Base-by-base conservation (phyloP, 2,888 invertebrate species). In the Perdita meconis region DNA sequence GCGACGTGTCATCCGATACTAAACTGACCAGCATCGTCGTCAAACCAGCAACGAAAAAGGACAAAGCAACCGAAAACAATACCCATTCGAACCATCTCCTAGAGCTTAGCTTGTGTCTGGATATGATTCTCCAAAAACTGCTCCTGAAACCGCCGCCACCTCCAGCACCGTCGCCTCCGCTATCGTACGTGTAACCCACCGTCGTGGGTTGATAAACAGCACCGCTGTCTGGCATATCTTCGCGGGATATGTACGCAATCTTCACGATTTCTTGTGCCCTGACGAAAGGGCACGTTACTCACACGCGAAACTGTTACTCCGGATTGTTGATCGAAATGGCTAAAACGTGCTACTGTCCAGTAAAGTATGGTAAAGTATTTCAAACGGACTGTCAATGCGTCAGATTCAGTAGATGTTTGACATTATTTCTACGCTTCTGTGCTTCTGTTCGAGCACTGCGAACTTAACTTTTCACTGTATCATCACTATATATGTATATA, bases 191-290 rank as follows among this genome's bases (percentile, higher is more conserved):
- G 65, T 92, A 92, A 55, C 92, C 92, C 61, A 92, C 92, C 26
- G 92, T 92, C 2, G 92, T 92, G 60, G 92, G 92, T 72, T 92
- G 92, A 82, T 92, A 92, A 77, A 92, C 92, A 22, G 92, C 92
- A 73, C 90, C 90, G 66, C 90, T 92, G 76, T 92, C 92, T 50
- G 92, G 91, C 92, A 92, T 92, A 59, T 84, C 84, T 61, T 71
- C 72, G 40, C 72, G 67, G 36, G 72, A 78, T 66, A 84, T 66
- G 36, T 83, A 77, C 34, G 70, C 77, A 71, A 81, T 71, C 56
- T 68, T 80, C 44, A n/a, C 13, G 2, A 22, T 22, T 56, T 44
- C 30, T 16, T 40, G 13, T 8, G 59, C 40, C n/a, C 63, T 51
- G 22, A 16, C n/a, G n/a, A 26, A 59, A 47, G 67, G 61, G 38